Percentiles rank a stretch among this genome's conserved stretches.
Conservation (phyloP, 2,888 invertebrate species). For the Litoditis marina region DNA sequence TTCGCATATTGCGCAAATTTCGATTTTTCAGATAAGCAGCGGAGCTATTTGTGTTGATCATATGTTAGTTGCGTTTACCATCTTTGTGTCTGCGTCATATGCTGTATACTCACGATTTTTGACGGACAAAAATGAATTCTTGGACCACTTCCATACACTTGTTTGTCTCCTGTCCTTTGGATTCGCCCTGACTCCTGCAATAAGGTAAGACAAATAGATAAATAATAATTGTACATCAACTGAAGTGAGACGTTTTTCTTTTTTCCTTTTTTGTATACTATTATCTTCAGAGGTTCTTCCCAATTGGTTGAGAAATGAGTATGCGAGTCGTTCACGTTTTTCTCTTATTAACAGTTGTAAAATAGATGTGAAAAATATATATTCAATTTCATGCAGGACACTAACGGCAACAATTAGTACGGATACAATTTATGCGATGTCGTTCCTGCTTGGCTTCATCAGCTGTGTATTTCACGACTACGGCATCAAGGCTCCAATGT, state of each 20-base stretch:
- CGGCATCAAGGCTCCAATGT: conserved; percentile 76
- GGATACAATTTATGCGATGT: conserved; percentile 91
- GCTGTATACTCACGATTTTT: no score
- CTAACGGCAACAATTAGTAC: conserved; percentile 93
- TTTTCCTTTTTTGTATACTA: no score
- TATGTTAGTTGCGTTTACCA: no score
- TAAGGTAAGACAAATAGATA: conserved; percentile 41
- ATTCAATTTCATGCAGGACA: conserved; percentile 73
- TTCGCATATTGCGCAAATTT: no score
- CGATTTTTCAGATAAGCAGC: no score
- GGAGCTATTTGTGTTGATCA: no score
- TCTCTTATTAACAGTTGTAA: not conserved
- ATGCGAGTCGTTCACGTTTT: not conserved
- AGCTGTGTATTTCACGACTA: conserved; percentile 92
- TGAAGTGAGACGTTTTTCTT: no score
- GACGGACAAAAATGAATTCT: conserved; percentile 2
- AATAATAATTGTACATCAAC: no score
- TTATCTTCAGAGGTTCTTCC: not conserved
- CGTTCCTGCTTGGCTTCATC: conserved; percentile 79
- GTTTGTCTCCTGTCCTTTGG: conserved; percentile 81
- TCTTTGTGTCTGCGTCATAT: no score
- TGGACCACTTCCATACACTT: conserved; percentile 67
- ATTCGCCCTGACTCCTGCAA: conserved; percentile 81
- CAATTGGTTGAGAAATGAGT: not conserved
- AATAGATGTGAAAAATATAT: no score